phyloP scores from a whole-genome alignment of 2,888 invertebrate species.

The Germaria angustata region DNA sequence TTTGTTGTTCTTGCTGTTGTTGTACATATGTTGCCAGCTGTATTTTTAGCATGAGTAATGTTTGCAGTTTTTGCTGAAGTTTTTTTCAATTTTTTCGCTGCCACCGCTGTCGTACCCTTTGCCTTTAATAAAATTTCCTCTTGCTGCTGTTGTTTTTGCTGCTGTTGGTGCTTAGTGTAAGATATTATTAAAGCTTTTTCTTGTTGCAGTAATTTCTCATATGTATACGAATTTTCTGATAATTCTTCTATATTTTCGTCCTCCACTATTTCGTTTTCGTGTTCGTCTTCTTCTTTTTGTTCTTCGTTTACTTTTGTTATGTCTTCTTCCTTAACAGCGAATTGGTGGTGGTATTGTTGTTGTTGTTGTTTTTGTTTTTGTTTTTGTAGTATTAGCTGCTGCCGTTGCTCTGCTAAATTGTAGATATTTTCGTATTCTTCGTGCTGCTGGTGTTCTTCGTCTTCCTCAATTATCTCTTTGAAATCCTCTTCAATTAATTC shows the following conservation, averaged over 20 bases:
- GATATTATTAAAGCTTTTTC: conserved; percentile 27
- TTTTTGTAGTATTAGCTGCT: conserved; percentile 7
- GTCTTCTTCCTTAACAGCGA: not conserved
- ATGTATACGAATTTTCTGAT: conserved; percentile 21
- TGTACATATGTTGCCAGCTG: conserved; percentile 55
- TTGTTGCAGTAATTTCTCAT: conserved; percentile 25
- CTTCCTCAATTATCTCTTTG: conserved; percentile 57
- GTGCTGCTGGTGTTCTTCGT: conserved; percentile 37
- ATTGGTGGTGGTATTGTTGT: not conserved
- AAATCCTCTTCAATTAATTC: conserved; percentile 61
- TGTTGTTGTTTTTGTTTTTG: not conserved
- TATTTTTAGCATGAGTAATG: conserved; percentile 58
- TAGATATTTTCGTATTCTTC: conserved; percentile 33
- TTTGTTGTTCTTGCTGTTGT: conserved; percentile 16
- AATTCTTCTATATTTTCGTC: not conserved
- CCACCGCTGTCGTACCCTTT: conserved; percentile 17
- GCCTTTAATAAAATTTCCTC: conserved; percentile 15
- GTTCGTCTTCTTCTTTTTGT: not conserved
- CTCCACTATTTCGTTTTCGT: not conserved
- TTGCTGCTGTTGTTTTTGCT: conserved; percentile 14
- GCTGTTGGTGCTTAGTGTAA: conserved; percentile 22
- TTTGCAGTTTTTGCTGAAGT: conserved; percentile 42
- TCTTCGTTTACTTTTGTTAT: not conserved
- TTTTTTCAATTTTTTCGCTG: conserved; percentile 45
- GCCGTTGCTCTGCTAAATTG: conserved; percentile 5